phyloP scores from a whole-genome alignment of 2,113 vertebrate species.

The Baryphthengus martii region DNA sequence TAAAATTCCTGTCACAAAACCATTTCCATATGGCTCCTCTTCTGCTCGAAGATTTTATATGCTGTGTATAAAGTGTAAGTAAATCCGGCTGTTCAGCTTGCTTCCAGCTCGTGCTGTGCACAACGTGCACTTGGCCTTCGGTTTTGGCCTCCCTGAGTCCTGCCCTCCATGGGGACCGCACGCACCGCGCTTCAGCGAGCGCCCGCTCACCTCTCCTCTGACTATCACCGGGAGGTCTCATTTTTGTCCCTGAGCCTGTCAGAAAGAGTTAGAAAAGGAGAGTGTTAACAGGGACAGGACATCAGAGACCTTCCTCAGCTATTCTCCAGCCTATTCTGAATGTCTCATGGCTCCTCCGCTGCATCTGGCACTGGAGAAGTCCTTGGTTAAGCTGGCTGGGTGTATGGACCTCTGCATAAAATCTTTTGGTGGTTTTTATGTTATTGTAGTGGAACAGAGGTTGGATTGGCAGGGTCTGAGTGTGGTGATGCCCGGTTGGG shows the following conservation, averaged over 20 bases:
- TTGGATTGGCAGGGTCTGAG: not conserved
- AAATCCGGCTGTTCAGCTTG: conserved; percentile 35
- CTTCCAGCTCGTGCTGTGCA: not conserved
- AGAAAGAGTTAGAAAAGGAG: not conserved
- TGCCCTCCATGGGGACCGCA: not conserved
- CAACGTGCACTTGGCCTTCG: accelerated
- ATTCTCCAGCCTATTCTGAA: not conserved
- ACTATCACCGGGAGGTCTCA: accelerated
- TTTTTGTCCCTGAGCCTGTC: not conserved
- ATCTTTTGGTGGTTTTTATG: not conserved
- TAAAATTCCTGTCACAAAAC: conserved; percentile 49
- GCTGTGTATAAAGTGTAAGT: conserved; percentile 44
- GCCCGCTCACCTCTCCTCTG: not conserved
- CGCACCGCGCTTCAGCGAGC: accelerated
- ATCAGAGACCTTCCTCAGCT: not conserved
- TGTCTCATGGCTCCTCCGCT: accelerated
- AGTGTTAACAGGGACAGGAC: accelerated
- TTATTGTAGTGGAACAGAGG: not conserved
- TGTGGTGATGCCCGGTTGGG: accelerated
- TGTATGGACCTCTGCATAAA: accelerated
- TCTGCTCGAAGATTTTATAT: conserved; percentile 6
- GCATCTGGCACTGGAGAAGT: accelerated
- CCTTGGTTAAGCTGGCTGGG: not conserved
- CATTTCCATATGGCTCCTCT: conserved; percentile 41
- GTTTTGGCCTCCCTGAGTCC: not conserved